A percentile compares a stretch with the other conserved stretches of the same genome.
These are phyloP conservation scores for Eristalinus aeneus DNA, from an alignment of 2,888 invertebrate genomes.

Conservation along the genomic window DNA sequence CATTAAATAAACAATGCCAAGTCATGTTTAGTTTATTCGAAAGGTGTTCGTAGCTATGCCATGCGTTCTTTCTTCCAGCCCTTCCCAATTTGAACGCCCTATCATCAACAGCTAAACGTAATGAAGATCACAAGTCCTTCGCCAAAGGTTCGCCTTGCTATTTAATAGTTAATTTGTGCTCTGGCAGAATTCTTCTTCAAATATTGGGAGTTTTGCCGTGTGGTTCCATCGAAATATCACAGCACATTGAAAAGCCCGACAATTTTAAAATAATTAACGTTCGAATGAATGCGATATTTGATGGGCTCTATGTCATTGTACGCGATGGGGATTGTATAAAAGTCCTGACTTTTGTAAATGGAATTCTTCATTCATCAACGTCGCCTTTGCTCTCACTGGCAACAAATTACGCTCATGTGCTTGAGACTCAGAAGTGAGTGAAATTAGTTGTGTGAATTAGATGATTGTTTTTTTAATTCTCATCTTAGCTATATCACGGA, in stretches of 20 bases:
- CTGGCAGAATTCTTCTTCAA: slow-evolving; percentile 87
- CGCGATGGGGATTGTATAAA: slow-evolving; percentile 85
- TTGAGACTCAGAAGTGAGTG: slow-evolving; percentile 84
- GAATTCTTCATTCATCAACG: slow-evolving; percentile 77
- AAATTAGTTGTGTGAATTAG: background rate
- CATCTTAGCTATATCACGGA: slow-evolving; percentile 83
- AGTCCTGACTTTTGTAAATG: slow-evolving; percentile 80
- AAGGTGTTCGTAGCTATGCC: slow-evolving; percentile 79
- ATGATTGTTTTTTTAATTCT: background rate
- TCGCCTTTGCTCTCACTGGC: slow-evolving; percentile 82
- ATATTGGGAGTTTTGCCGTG: slow-evolving; percentile 93
- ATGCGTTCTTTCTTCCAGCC: slow-evolving; percentile 83
- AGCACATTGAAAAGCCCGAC: slow-evolving; percentile 83
- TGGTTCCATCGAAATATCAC: slow-evolving; percentile 84
- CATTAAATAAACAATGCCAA: background rate
- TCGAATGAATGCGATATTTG: slow-evolving; percentile 87
- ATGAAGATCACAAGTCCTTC: slow-evolving; percentile 82
- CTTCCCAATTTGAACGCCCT: slow-evolving; percentile 82
- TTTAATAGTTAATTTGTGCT: slow-evolving; percentile 89
- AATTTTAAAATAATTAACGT: slow-evolving; percentile 85
- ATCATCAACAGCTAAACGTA: slow-evolving; percentile 82
- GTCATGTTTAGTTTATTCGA: slow-evolving; percentile 11
- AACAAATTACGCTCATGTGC: slow-evolving; percentile 87
- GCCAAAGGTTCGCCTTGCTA: slow-evolving; percentile 87
- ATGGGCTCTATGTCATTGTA: slow-evolving; percentile 85